Base-by-base conservation (phyloP, 2,113 vertebrate genomes). In the Electrona antarctica region DNA sequence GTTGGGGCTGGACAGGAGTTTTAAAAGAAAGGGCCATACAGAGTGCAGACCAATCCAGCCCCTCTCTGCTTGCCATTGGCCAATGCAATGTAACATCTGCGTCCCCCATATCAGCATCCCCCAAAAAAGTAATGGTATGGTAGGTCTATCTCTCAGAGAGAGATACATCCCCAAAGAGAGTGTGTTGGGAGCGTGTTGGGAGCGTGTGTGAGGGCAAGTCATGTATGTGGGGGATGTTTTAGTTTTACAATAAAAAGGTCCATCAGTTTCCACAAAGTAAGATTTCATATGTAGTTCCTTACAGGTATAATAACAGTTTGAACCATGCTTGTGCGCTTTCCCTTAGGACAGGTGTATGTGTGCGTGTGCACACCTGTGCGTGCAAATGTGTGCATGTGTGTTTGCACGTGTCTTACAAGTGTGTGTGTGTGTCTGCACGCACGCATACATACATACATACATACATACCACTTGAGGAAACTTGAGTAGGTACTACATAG, bases 31-130 rank as follows among this genome's bases (percentile, higher is more conserved):
- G 83, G 84, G 86, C 86, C 89, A 88, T 79, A 73, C 48, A 67
- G 77, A 87, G 76, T 69, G 47, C 78, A 68, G 76, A 88, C 90
- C 89, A 85, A 90, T 83, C 92, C 93, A 78, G 86, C 93, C 93
- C 93, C 92, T 91, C 81, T 81, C 85, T 74, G 74, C 83, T 86
- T 83, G 48, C 87, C 85, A 94, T 94, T 94, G 93, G 93, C 79
- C 91, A 88, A 71, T 81, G 62, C 65, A 67, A 69, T 58, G 69
- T 66, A 89, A 91, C 87, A 89, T 92, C 87, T 93, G 90, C 81
- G 84, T 87, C 86, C 84, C 85, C 78, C 76, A 81, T 85, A 89
- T 89, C 84, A 80, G 82, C 71, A 73, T 84, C 87, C 82, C 21
- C 21, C 21, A 89, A 85, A 86, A 45, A 28, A 78, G 85, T 81